Percentiles rank a stretch among this genome's conserved stretches.
phyloP scores from a whole-genome alignment of 2,797 vertebrate species.

The Melanotaenia parkinsoni region DNA sequence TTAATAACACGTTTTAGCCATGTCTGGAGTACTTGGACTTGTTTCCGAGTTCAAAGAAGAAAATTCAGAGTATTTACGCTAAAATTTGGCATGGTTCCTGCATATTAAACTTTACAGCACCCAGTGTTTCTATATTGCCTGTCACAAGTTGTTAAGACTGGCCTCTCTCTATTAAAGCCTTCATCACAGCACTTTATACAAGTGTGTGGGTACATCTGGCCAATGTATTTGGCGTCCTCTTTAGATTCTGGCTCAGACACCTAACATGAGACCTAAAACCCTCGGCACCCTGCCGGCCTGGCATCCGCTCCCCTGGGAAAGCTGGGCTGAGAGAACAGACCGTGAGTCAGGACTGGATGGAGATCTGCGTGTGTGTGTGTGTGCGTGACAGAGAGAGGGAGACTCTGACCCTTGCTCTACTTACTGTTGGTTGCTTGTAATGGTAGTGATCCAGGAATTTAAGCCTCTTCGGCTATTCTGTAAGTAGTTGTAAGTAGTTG shows the following conservation, averaged over 20 bases:
- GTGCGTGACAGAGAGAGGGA: constrained; percentile 1
- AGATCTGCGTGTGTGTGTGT: constrained; percentile 20
- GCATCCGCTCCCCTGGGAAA: constrained; percentile 65
- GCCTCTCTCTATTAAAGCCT: constrained; percentile 79
- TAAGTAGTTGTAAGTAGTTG: constrained; percentile 56
- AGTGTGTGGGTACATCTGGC: constrained; percentile 81
- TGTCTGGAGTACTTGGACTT: constrained; percentile 24
- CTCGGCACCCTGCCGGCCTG: constrained; percentile 60
- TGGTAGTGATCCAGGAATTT: constrained; percentile 57
- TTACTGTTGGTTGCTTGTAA: constrained; percentile 62
- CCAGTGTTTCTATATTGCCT: constrained; percentile 76
- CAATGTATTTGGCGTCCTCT: constrained; percentile 71
- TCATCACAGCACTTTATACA: constrained; percentile 77
- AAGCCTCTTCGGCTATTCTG: constrained; percentile 48
- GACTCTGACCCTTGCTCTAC: constrained; percentile 56
- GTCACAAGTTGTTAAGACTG: constrained; percentile 75
- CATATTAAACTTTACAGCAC: constrained; percentile 79
- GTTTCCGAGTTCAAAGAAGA: constrained; percentile 38
- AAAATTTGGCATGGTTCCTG: constrained; percentile 67
- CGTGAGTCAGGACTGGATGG: constrained; percentile 48
- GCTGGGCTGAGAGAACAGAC: constrained; percentile 52
- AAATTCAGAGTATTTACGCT: constrained; percentile 31
- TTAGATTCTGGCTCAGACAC: constrained; percentile 67
- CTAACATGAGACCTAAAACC: constrained; percentile 61
- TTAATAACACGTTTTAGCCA: constrained; percentile 37